Percentiles rank a stretch among this genome's conserved stretches.
Conservation (phyloP, 2,888 invertebrate species). For the Gymnosoma rotundatum region DNA sequence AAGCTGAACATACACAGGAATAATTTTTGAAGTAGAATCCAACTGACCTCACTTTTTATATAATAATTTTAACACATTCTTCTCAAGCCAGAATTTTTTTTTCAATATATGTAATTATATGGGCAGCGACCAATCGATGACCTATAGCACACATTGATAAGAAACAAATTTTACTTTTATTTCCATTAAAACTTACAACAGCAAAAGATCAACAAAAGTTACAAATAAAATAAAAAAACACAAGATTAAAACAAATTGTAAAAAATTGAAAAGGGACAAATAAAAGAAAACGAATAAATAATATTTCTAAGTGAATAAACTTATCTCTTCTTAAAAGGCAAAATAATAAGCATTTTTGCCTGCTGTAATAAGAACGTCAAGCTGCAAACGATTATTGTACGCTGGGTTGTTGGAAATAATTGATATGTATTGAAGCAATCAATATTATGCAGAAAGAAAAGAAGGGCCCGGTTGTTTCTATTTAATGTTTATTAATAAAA, state of each 20-base stretch:
- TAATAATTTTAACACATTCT: too few species aligned
- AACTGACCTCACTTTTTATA: too few species aligned
- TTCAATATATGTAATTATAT: neutral
- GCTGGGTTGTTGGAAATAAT: too few species aligned
- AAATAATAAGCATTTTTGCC: neutral
- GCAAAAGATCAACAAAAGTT: neutral
- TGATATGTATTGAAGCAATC: neutral
- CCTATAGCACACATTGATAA: conserved; percentile 58
- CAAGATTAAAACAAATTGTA: neutral
- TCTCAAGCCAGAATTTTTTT: neutral
- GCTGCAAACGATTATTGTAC: neutral
- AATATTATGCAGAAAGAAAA: too few species aligned
- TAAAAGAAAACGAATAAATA: neutral
- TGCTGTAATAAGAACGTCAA: neutral
- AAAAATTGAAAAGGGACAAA: neutral
- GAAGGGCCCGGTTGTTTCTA: too few species aligned
- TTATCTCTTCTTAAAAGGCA: neutral
- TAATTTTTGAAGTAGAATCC: too few species aligned
- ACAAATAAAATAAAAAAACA: neutral
- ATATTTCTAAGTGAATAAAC: neutral
- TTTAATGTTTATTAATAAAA: too few species aligned
- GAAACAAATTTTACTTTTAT: conserved; percentile 34
- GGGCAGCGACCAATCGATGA: conserved; percentile 40
- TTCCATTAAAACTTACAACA: neutral
- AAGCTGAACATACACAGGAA: too few species aligned